Percentiles rank a stretch among this genome's conserved stretches.
phyloP scores from a whole-genome alignment of 2,113 vertebrate genomes.

The Gnathonemus echidnorhynchus region DNA sequence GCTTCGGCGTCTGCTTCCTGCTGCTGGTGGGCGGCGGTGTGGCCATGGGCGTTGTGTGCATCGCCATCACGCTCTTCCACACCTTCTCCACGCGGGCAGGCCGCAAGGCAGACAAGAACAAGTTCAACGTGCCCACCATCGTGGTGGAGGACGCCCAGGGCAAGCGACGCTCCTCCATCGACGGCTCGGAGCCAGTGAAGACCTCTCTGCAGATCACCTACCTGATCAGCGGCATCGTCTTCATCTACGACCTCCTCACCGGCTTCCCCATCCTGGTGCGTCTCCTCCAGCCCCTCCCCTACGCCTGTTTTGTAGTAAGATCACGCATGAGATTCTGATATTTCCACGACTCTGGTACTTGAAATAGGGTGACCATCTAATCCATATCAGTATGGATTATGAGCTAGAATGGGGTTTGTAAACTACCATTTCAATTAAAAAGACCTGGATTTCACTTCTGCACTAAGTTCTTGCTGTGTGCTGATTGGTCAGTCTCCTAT shows the following conservation, averaged over 20 bases:
- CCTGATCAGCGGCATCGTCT: conserved; percentile 79
- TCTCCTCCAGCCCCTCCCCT: conserved; percentile 16
- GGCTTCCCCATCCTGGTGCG: conserved; percentile 87
- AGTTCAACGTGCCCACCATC: conserved; percentile 84
- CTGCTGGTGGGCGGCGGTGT: conserved; percentile 81
- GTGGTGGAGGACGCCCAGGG: conserved; percentile 88
- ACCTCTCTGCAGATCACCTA: conserved; percentile 87
- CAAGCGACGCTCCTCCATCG: conserved; percentile 83
- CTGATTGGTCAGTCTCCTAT: neutral
- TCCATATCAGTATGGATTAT: neutral
- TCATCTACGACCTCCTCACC: conserved; percentile 85
- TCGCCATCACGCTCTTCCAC: conserved; percentile 82
- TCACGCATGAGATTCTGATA: neutral
- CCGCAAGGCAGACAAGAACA: conserved; percentile 61
- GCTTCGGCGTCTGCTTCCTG: conserved; percentile 87
- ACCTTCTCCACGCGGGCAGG: conserved; percentile 71
- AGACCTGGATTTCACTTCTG: neutral
- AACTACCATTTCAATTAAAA: neutral
- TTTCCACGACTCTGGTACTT: neutral
- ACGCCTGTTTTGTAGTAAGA: neutral
- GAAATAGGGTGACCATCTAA: neutral
- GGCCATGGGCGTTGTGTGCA: conserved; percentile 77
- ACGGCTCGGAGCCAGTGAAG: conserved; percentile 79
- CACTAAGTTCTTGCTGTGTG: neutral
- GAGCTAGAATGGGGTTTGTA: neutral